Evolutionary conservation across 2,797 vertebrate genomes (phyloP).

Genomic region (Natrix natrix): DNA sequence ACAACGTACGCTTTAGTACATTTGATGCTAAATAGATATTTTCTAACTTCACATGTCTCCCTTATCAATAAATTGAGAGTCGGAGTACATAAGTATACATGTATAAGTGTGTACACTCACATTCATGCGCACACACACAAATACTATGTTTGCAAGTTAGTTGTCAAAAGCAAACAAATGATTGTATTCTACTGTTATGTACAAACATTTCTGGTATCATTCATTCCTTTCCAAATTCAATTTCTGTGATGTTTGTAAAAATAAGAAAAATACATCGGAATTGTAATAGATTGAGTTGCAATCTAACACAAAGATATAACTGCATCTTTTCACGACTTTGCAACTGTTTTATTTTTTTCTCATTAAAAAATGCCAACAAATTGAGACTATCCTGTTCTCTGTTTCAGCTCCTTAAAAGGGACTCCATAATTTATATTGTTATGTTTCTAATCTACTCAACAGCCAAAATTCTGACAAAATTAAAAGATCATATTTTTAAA

Average conservation of each 20-base stretch:
- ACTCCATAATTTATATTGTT: background rate
- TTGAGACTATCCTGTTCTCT: background rate
- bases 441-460: background rate
- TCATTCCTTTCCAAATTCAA: accelerated
- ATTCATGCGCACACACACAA: background rate
- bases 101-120: background rate
- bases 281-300: background rate
- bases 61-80: constrained; percentile 2
- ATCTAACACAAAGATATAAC: background rate
- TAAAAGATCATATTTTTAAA: background rate
- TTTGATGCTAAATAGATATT: constrained; percentile 11
- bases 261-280: background rate
- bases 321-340: background rate
- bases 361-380: background rate
- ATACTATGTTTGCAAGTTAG: background rate
- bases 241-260: background rate
- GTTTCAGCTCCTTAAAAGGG: background rate
- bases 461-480: background rate
- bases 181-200: background rate
- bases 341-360: background rate
- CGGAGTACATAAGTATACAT: background rate
- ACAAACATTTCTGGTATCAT: accelerated
- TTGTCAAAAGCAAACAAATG: background rate
- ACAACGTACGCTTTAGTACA: constrained; percentile 47
- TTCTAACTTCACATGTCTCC: constrained; percentile 38